A percentile compares a stretch with the other conserved stretches of the same genome.
These are phyloP conservation scores for Drosophila nannoptera DNA, from an alignment of 1,140 invertebrate genomes.

Conservation along the genomic window DNA sequence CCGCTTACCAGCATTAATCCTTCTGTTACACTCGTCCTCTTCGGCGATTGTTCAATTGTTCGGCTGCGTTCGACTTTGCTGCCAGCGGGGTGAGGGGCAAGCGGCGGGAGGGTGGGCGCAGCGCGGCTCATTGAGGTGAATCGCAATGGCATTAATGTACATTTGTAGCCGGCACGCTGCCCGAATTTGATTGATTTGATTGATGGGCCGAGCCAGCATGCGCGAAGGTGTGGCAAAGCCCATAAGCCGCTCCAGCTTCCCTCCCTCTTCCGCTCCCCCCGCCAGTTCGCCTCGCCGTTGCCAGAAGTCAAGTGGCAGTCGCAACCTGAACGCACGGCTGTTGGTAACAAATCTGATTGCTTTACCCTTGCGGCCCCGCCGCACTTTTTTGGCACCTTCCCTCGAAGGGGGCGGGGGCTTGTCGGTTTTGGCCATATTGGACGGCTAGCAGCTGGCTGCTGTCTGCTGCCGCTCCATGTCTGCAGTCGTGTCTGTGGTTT, in stretches of 20 bases:
- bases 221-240: slow-evolving; percentile 38
- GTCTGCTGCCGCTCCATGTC: slow-evolving; percentile 55
- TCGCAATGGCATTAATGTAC: slow-evolving; percentile 43
- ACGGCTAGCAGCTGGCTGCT: slow-evolving; percentile 67
- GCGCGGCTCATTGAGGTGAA: slow-evolving; percentile 23
- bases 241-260: slow-evolving; percentile 34
- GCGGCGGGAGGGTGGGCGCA: background rate
- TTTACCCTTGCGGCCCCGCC: slow-evolving; percentile 36
- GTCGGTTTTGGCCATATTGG: slow-evolving; percentile 63
- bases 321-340: background rate
- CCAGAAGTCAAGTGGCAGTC: slow-evolving; percentile 57
- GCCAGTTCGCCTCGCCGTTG: no score
- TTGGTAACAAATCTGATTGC: background rate
- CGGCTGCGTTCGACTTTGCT: slow-evolving; percentile 23
- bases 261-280: no score
- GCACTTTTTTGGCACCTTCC: slow-evolving; percentile 64
- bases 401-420: slow-evolving; percentile 26
- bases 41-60: slow-evolving; percentile 75
- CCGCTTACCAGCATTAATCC: slow-evolving; percentile 70
- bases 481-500: slow-evolving; percentile 63
- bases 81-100: slow-evolving; percentile 1
- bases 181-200: slow-evolving; percentile 60
- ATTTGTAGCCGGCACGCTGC: slow-evolving; percentile 57
- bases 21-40: slow-evolving; percentile 56
- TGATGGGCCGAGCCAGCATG: slow-evolving; percentile 21